Percentiles rank a stretch among this genome's conserved stretches.
These are phyloP conservation scores for Peromyscus maniculatus DNA, from an alignment of 2,113 vertebrate species.

Conservation along the genomic window DNA sequence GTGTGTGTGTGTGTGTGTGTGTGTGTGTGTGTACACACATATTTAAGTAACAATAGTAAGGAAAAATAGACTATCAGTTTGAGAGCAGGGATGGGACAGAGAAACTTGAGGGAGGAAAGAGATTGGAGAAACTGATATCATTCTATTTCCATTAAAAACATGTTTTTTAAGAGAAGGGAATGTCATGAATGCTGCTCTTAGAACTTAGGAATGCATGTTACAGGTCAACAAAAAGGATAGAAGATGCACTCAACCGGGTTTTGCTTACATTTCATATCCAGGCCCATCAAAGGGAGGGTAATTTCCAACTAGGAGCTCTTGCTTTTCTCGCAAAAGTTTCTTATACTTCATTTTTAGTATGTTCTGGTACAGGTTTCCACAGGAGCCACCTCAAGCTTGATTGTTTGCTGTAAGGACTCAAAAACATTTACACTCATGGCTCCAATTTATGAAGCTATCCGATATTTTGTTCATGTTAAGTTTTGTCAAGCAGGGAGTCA, in stretches of 20 bases:
- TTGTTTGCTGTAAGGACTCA: neutral
- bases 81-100: neutral
- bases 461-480: neutral
- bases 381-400: neutral
- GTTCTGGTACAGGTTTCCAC: neutral
- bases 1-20: neutral
- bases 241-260: neutral
- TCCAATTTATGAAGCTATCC: neutral
- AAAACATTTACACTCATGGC: neutral
- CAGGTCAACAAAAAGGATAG: neutral
- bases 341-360: neutral
- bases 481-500: neutral
- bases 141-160: neutral
- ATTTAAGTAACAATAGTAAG: neutral
- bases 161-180: neutral
- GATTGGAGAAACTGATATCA: neutral
- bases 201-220: neutral
- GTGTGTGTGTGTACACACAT: neutral
- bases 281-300: neutral
- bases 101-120: neutral
- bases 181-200: neutral
- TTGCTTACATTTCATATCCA: neutral
- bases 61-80: neutral
- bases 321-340: neutral
- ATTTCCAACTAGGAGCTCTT: neutral